Evolutionary conservation across 2,113 vertebrate genomes (phyloP).

Genomic region (Zosterops lateralis): DNA sequence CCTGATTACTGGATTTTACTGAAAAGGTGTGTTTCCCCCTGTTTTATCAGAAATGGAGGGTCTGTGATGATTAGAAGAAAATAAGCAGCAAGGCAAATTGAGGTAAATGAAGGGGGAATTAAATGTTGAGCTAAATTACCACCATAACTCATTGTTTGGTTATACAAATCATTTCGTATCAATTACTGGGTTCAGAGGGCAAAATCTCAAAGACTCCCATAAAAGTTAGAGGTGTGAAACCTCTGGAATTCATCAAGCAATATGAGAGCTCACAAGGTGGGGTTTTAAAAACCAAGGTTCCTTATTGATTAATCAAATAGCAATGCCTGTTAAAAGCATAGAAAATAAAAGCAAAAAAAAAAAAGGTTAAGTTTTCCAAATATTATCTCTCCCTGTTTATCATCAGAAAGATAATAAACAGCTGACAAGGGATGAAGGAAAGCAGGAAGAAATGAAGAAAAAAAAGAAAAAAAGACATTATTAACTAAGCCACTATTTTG

Average conservation of each 20-base stretch:
- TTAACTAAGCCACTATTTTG: neutral
- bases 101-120: neutral
- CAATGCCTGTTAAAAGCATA: neutral
- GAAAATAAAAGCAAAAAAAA: neutral
- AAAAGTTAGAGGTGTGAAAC: neutral
- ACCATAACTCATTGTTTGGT: neutral
- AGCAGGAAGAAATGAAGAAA: neutral
- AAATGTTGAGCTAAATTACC: neutral
- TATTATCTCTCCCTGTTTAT: neutral
- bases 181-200: neutral
- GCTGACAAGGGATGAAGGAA: neutral
- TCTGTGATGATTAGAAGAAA: neutral
- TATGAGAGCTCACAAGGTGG: neutral
- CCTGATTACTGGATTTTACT: neutral
- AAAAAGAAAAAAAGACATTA: neutral
- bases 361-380: rapidly evolving
- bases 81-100: neutral
- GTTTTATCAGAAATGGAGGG: neutral
- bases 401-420: neutral
- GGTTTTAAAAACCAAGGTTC: neutral
- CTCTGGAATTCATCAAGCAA: neutral
- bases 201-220: neutral
- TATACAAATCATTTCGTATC: neutral
- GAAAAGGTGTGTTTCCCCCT: neutral
- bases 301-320: neutral